Evolutionary conservation across 2,888 invertebrate species (phyloP), one percentile per base, ranked within the genome.

Genomic region (Homarus gammarus): DNA sequence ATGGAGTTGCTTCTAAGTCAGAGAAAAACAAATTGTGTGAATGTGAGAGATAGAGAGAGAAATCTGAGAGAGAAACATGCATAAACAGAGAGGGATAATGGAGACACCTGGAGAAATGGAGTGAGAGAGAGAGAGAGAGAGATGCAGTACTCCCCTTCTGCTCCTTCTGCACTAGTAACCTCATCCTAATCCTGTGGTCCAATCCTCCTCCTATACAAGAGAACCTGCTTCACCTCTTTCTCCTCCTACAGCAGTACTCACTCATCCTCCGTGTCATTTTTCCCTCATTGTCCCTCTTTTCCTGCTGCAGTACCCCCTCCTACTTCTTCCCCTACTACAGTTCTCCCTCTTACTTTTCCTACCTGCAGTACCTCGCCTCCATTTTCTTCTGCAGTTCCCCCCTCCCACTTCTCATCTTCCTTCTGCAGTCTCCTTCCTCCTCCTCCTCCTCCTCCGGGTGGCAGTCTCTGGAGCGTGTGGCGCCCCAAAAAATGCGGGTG

Each of bases 1-100:
- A 56, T 36, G 68, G 49, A 68, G 61, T 18, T 36, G 86, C 79
- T 31, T 49, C 10, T 68, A 86, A 86, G 86, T 86, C 86, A 86
- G 6, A n/a, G 79, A 61, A 84, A 61, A 84, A 51, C 61, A 51
- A 27, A 10, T 27, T 15, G 31, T 22, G 51, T n/a, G n/a, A 44
- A 44, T 44, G 44, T 44, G 44, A 44, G 44, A 12, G 44, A 8
- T 44, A 12, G 6, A 44, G 44, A 44, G 44, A 44, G 12, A 12
- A 44, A n/a, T n/a, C n/a, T n/a, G n/a, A n/a, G n/a, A n/a, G n/a
- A n/a, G n/a, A n/a, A n/a, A 49, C 8, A 49, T 8, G 49, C 15
- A 49, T 49, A 15, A 49, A 8, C 0, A 49, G 49, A 49, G 15
- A 12, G 15, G 15, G 49, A 1, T 12, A 0, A 49, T 0, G 49